Conservation (phyloP, 2,888 invertebrate species). For the Seira ritae region DNA sequence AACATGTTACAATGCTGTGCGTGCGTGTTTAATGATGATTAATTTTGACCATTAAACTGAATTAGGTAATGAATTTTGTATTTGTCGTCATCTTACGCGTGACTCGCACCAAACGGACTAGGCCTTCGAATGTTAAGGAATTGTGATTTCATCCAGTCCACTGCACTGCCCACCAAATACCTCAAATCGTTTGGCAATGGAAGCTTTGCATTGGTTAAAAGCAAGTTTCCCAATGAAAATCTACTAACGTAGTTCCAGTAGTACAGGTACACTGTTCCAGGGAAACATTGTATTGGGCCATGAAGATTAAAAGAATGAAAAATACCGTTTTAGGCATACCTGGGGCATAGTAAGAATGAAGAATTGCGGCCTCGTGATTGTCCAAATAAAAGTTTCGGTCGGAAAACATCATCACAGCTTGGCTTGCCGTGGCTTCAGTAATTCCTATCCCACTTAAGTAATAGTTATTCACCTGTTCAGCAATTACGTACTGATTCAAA, state of each 20-base stretch:
- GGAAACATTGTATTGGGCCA: too few relatives aligned
- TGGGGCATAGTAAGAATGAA: slow-evolving; percentile 39
- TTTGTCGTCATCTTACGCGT: slow-evolving; percentile 27
- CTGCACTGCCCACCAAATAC: neutral
- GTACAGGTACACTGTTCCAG: slow-evolving; percentile 53
- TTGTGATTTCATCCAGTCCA: neutral
- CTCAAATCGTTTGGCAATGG: slow-evolving; percentile 24
- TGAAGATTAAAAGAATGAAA: too few relatives aligned
- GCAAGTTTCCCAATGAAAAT: slow-evolving; percentile 48
- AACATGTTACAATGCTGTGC: too few relatives aligned
- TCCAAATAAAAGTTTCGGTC: slow-evolving; percentile 49
- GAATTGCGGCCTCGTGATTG: slow-evolving; percentile 37
- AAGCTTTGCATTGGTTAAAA: slow-evolving; percentile 38
- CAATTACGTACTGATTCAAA: neutral
- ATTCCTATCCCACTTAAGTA: slow-evolving; percentile 33
- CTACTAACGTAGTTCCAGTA: slow-evolving; percentile 55
- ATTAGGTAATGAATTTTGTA: too few relatives aligned
- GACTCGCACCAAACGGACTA: slow-evolving; percentile 2
- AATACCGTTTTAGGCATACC: too few relatives aligned
- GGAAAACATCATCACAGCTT: slow-evolving; percentile 17
- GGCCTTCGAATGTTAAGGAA: neutral
- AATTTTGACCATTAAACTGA: too few relatives aligned
- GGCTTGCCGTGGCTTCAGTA: neutral
- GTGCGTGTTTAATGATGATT: too few relatives aligned
- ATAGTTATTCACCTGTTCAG: slow-evolving; percentile 16